Evolutionary conservation across 2,888 invertebrate genomes (phyloP), one percentile per base, ranked within the genome.

Genomic region (Dolomedes plantarius): DNA sequence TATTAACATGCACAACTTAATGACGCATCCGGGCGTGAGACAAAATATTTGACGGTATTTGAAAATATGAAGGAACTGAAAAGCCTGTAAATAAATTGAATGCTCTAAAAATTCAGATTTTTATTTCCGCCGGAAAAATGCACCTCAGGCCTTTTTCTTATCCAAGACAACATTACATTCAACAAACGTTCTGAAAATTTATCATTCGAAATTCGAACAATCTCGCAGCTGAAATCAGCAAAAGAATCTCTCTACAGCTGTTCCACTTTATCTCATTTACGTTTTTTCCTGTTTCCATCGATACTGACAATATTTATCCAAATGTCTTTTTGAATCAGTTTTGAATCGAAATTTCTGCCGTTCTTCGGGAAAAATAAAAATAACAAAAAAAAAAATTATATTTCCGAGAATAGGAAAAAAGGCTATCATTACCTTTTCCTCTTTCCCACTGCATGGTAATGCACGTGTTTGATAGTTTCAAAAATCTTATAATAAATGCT

Each of bases 321-420:
- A 85, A 85, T 85, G 83, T 85, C 77, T 73, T 77, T 68, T 73
- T 65, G 73, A 85, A 78, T 85, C 77, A 85, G 77, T 85, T 85
- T 67, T 85, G 76, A 82, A 82, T 82, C 75, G 76, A 32, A 76
- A 82, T 50, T 41, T 65, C 31, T 19, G 2, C 36, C 19, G 41
- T 65, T 36, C 32, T 36, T 69, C 62, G 19, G 23, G 9, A 27
- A 16, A 41, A 41, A 27, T 16, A 69, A 36, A 64, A 19, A 41
- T 29, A 65, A 64, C 23, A 31, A 31, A 46, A n/a, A 64, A 79
- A 69, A 41, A 41, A n/a, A n/a, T n/a, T n/a, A 39, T 69, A 56
- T 64, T 41, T 68, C 32, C 31, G 46, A 46, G 36, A 82, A 82
- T 71, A 62, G 81, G n/a, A 71, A 82, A 41, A 46, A 64, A 65